Conservation (phyloP, 2,113 vertebrate genomes). For the Dipodomys spectabilis region DNA sequence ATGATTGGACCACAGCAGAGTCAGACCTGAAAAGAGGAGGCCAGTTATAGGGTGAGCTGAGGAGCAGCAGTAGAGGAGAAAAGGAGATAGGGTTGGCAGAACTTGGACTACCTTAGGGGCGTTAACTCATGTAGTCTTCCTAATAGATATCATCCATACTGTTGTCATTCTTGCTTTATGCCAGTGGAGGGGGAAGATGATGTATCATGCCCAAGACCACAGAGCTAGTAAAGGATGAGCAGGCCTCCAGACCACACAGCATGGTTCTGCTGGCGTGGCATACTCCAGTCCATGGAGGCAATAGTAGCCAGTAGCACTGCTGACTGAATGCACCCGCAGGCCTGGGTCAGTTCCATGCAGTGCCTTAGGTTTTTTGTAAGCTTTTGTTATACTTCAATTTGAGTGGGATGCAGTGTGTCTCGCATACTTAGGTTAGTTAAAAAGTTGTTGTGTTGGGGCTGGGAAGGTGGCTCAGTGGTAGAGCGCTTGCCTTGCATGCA, state of each 20-base stretch:
- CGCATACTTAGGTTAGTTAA: not conserved
- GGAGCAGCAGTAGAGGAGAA: too few relatives aligned
- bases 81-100: not conserved
- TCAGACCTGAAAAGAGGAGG: too few relatives aligned
- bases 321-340: too few relatives aligned
- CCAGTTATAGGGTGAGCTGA: not conserved
- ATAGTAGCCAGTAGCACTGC: not conserved
- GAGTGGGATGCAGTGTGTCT: not conserved
- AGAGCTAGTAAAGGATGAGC: not conserved
- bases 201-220: not conserved
- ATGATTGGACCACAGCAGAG: not conserved
- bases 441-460: not conserved
- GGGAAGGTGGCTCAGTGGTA: too few relatives aligned
- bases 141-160: not conserved
- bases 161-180: not conserved
- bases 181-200: not conserved
- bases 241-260: not conserved
- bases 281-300: not conserved
- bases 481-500: too few relatives aligned
- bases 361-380: too few relatives aligned
- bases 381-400: too few relatives aligned
- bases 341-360: too few relatives aligned
- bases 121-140: not conserved
- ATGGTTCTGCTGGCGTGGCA: too few relatives aligned
- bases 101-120: not conserved